These are phyloP conservation scores for Geopemphigus sp. DNA, from an alignment of 1,140 invertebrate species.

Conservation along the genomic window DNA sequence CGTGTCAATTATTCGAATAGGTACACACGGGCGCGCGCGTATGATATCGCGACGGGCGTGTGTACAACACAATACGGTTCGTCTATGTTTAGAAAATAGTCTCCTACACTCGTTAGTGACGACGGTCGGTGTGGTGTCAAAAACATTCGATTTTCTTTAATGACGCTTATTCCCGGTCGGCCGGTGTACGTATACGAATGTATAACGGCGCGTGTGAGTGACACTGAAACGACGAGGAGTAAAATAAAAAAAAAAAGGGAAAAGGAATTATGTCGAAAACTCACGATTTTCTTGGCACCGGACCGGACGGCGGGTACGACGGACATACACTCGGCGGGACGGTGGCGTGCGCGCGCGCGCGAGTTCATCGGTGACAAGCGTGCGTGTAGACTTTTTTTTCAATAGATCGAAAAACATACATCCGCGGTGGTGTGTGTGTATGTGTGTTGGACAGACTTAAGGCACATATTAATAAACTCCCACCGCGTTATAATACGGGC, in stretches of 20 bases:
- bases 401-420: constrained; percentile 21
- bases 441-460: constrained; percentile 16
- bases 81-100: constrained; percentile 37
- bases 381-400: constrained; percentile 13
- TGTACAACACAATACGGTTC: too few species aligned
- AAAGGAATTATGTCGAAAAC: constrained; percentile 40
- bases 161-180: not conserved
- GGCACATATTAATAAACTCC: constrained; percentile 47
- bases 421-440: too few species aligned
- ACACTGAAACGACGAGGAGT: not conserved
- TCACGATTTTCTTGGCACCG: constrained; percentile 42
- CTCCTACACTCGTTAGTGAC: not conserved
- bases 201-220: too few species aligned
- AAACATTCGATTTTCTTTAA: constrained; percentile 45
- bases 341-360: too few species aligned
- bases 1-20: not conserved
- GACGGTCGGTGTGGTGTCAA: not conserved
- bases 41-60: too few species aligned
- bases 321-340: too few species aligned
- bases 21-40: not conserved
- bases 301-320: not conserved
- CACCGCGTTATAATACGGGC: constrained; percentile 38
- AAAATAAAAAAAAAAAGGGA: constrained; percentile 23
- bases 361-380: too few species aligned
- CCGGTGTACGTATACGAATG: not conserved